Evolutionary conservation across 2,113 vertebrate genomes (phyloP).

Genomic region (Geococcyx californianus): DNA sequence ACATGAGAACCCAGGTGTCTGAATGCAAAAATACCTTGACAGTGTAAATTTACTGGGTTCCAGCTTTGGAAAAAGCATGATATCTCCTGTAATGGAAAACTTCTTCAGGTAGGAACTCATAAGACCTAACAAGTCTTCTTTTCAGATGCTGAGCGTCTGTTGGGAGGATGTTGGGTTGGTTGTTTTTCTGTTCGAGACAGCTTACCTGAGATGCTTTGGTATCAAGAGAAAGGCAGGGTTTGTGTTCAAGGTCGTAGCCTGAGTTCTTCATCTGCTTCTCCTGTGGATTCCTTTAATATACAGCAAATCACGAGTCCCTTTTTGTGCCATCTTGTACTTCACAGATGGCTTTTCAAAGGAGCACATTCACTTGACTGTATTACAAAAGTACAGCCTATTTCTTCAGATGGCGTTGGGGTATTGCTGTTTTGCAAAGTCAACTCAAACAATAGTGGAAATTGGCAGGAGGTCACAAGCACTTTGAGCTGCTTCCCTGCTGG

Average conservation of each 20-base stretch:
- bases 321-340: background rate
- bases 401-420: background rate
- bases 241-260: background rate
- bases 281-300: accelerated
- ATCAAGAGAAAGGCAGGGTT: background rate
- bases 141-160: background rate
- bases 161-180: background rate
- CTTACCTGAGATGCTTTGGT: background rate
- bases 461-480: background rate
- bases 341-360: background rate
- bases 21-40: background rate
- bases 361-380: accelerated
- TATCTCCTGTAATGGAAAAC: background rate
- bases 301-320: background rate
- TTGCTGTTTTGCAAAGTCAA: background rate
- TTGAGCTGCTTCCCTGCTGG: background rate
- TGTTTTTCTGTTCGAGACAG: background rate
- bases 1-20: background rate
- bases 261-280: background rate
- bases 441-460: background rate
- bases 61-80: background rate
- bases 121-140: background rate
- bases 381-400: background rate
- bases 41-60: background rate
- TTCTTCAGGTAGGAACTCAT: background rate